Percentiles rank a stretch among this genome's conserved stretches.
phyloP scores from a whole-genome alignment of 2,113 vertebrate species.

The Hirundichthys speculiger region DNA sequence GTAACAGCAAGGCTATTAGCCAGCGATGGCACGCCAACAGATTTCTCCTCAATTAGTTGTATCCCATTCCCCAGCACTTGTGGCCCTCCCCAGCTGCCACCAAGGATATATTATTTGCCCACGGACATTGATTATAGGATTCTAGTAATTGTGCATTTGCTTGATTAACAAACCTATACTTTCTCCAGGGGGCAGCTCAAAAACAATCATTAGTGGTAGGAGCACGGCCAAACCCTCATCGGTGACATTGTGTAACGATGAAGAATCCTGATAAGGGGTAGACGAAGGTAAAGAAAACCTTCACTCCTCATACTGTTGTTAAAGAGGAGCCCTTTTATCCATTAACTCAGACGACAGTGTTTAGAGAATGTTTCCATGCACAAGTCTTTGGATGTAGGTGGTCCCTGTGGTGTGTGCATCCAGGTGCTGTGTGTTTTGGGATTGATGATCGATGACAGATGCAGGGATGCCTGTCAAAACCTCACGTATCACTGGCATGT shows the following conservation, averaged over 20 bases:
- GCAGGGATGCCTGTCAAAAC: constrained; percentile 14
- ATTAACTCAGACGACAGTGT: constrained; percentile 8
- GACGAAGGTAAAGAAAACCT: too few species aligned
- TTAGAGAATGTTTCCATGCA: constrained; percentile 6
- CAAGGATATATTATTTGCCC: constrained; percentile 73
- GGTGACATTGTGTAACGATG: constrained; percentile 33
- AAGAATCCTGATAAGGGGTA: too few species aligned
- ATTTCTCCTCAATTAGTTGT: constrained; percentile 66
- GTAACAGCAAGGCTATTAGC: constrained; percentile 63
- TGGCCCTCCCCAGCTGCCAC: constrained; percentile 40
- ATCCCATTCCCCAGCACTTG: constrained; percentile 50
- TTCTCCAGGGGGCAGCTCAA: constrained; percentile 57
- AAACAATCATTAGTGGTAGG: constrained; percentile 40
- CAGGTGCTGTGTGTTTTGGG: constrained; percentile 35
- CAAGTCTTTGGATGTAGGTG: constrained; percentile 21
- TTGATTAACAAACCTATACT: constrained; percentile 77
- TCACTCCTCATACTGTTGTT: too few species aligned
- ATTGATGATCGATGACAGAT: constrained; percentile 35
- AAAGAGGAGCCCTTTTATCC: too few species aligned
- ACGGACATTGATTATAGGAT: constrained; percentile 75
- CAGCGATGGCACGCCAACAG: constrained; percentile 56
- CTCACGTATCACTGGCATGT: constrained; percentile 31
- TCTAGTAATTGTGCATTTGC: constrained; percentile 75
- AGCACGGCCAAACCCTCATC: constrained; percentile 22
- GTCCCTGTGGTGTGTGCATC: constrained; percentile 19